Evolutionary conservation across 1,140 invertebrate genomes (phyloP), one percentile per base, ranked within the genome.

Genomic region (Meteorus sp.): DNA sequence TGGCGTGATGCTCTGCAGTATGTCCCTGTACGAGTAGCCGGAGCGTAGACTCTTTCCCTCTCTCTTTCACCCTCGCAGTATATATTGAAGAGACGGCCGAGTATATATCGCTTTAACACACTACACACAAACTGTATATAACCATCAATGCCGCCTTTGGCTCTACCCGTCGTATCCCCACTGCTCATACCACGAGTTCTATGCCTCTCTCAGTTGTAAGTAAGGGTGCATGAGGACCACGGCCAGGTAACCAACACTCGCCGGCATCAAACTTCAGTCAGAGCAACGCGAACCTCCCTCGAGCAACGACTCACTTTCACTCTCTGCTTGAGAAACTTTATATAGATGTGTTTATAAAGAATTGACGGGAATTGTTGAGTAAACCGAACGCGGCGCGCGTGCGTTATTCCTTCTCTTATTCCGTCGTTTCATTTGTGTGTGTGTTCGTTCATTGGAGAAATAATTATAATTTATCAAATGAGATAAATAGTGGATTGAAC

Each of bases 291-390:
- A 78, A 77, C 78, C 71, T 78, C 76, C 78, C 77, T 76, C 71
- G 74, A 79, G 77, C 75, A 67, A 75, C 69, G 69, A 78, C 76
- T 79, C 73, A 79, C 77, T 80, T 79, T 79, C 78, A 78, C 76
- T 78, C 75, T 73, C 67, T 61, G 64, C 61, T 61, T 50, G 27
- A 37, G 54, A 56, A 1, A 20, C 8, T 29, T 20, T 23, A n/a
- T 35, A 19, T 23, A 13, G 15, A 13, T 45, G 3, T 45, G 7
- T 47, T 20, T 37, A n/a, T n/a, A n/a, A n/a, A n/a, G n/a, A n/a
- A n/a, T n/a, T n/a, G n/a, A n/a, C n/a, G n/a, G n/a, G n/a, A n/a
- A n/a, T n/a, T n/a, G n/a, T n/a, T n/a, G n/a, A n/a, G n/a, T n/a
- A n/a, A n/a, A n/a, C n/a, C n/a, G n/a, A n/a, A n/a, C n/a, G n/a